Conservation (phyloP, 2,797 vertebrate genomes). For the Odontamblyopus lacepedii region DNA sequence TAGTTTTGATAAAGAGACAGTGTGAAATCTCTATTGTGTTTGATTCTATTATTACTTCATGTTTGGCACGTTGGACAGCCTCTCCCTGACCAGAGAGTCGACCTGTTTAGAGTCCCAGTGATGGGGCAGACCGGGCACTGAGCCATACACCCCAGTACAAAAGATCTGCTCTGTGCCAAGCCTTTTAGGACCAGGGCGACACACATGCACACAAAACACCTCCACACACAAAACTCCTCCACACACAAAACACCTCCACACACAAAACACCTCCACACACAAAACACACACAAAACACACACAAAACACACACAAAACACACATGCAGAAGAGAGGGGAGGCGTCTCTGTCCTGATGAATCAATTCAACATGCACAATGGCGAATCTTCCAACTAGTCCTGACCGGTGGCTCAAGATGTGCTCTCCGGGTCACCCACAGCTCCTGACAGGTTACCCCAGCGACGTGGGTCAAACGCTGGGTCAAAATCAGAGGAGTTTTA, state of each 20-base stretch:
- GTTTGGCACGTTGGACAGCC: no score
- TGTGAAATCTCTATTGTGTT: slow-evolving; percentile 28
- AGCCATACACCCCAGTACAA: slow-evolving; percentile 56
- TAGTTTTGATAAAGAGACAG: slow-evolving; percentile 50
- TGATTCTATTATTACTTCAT: no score
- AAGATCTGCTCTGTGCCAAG: slow-evolving; percentile 53
- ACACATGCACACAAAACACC: background rate
- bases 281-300: no score
- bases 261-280: no score
- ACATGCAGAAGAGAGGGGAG: background rate
- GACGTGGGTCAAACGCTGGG: no score
- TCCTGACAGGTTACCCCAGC: no score
- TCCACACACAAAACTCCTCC: background rate
- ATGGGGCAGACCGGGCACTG: slow-evolving; percentile 39
- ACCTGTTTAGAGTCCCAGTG: background rate
- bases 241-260: background rate
- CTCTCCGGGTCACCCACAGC: no score
- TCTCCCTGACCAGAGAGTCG: no score
- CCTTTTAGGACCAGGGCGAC: slow-evolving; percentile 41
- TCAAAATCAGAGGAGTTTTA: no score
- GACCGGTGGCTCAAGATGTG: background rate
- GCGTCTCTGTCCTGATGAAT: background rate
- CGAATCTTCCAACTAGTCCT: background rate
- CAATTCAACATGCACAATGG: background rate
- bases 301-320: no score